Conservation (phyloP, 2,797 vertebrate genomes). For the Oreochromis grahami region DNA sequence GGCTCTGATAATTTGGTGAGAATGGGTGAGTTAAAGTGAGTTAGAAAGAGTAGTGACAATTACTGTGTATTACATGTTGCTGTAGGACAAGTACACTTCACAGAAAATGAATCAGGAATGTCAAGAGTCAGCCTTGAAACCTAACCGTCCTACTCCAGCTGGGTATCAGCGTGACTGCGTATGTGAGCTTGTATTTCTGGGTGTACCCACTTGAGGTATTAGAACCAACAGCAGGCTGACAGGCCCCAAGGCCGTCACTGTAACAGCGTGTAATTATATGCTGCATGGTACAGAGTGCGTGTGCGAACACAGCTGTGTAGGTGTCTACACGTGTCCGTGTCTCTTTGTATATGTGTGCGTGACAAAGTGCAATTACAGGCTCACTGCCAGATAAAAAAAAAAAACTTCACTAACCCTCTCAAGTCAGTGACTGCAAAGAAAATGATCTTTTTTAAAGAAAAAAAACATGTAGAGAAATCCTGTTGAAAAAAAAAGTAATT, state of each 20-base stretch:
- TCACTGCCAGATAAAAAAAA: not conserved
- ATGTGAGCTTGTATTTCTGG: not conserved
- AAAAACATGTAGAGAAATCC: not conserved
- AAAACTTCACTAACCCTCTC: not conserved
- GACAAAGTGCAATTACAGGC: not conserved
- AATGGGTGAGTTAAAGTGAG: not conserved
- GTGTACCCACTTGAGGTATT: not conserved
- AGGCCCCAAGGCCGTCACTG: conserved; percentile 4
- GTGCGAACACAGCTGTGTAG: not conserved
- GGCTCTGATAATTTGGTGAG: not conserved
- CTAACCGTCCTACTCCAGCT: not conserved
- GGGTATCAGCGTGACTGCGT: not conserved
- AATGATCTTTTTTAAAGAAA: not conserved
- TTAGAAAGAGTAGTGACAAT: conserved; percentile 8
- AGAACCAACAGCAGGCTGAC: conserved; percentile 13
- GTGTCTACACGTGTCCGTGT: not conserved
- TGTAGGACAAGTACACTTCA: conserved; percentile 17
- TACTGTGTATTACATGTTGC: conserved; percentile 11
- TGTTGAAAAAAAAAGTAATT: not conserved
- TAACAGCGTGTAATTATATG: conserved; percentile 31
- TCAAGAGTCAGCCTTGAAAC: conserved; percentile 15
- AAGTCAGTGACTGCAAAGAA: not conserved
- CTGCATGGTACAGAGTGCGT: not conserved
- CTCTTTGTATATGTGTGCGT: not conserved
- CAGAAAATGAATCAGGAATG: conserved; percentile 11